Evolutionary conservation across 2,888 invertebrate genomes (phyloP), one percentile per base, ranked within the genome.

Genomic region (Limnephilus rhombicus): DNA sequence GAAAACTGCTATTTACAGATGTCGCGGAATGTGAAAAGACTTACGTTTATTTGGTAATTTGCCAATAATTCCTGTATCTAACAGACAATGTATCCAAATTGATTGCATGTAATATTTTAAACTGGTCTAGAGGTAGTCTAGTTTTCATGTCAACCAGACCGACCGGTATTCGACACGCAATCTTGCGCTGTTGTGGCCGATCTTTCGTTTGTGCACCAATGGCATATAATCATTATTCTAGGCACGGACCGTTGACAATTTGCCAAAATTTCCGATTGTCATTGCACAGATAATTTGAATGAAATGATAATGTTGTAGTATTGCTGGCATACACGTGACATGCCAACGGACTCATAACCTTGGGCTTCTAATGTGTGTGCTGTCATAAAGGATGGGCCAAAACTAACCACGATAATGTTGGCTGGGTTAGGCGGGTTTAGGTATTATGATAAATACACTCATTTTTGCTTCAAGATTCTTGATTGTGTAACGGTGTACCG

Each of bases 231-330:
- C 68, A 68, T 68, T 68, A 68, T 68, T 68, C 68, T 68, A 68
- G 68, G 68, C 68, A 68, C 68, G 68, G 68, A 68, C 68, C 68
- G 68, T 68, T 68, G 68, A 68, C 68, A 68, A 68, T 68, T 68
- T 68, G 68, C 68, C 68, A 68, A 68, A 68, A 68, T 68, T 68
- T 68, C 68, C 68, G 68, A n/a, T 68, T 68, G 68, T 68, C 68
- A 68, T 68, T 68, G 68, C 68, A 68, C 68, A 68, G 68, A 68
- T 68, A 68, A 68, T 68, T 68, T 68, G 68, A 68, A 68, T 68
- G 68, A 68, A 68, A 68, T 68, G 68, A 68, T 68, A 68, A 53
- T 53, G 13, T 53, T 68, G 24, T 68, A 68, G 68, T 68, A 68
- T 68, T 68, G 68, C 68, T 68, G 7, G 68, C 9, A 7, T n/a